These are phyloP conservation scores for Kryptolebias ocellatus DNA, from an alignment of 2,797 vertebrate genomes.

Conservation along the genomic window DNA sequence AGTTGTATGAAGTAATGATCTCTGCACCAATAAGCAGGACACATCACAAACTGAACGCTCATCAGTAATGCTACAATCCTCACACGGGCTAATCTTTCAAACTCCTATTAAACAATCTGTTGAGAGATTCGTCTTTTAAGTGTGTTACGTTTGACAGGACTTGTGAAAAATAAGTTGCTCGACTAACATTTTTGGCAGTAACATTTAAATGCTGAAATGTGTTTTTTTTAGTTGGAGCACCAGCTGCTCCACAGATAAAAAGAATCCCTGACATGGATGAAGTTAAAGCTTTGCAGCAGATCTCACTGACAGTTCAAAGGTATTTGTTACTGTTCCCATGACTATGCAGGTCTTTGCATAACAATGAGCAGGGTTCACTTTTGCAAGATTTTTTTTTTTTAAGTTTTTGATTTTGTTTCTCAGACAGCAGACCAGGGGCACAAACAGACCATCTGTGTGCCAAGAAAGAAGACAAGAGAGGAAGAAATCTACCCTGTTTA, in stretches of 20 bases:
- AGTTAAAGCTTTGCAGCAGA: constrained; percentile 14
- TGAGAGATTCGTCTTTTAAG: constrained; percentile 24
- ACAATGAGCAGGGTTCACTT: constrained; percentile 8
- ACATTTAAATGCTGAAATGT: constrained; percentile 11
- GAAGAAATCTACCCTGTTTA: constrained; percentile 53
- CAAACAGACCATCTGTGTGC: constrained; percentile 37
- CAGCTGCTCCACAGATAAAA: constrained; percentile 14
- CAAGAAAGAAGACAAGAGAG: constrained; percentile 12
- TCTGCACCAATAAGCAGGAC: constrained; percentile 17
- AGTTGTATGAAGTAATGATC: constrained; percentile 9
- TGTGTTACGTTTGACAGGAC: constrained; percentile 15
- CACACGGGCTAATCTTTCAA: constrained; percentile 19
- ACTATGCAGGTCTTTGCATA: constrained; percentile 26
- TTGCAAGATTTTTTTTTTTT: not conserved
- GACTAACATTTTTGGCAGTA: constrained; percentile 16
- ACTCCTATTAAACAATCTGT: constrained; percentile 21
- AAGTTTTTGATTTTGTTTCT: constrained; percentile 20
- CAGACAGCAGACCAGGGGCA: constrained; percentile 17
- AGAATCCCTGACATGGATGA: not conserved
- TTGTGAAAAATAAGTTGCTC: constrained; percentile 19
- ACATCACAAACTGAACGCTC: constrained; percentile 17
- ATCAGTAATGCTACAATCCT: constrained; percentile 44
- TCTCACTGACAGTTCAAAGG: constrained; percentile 19
- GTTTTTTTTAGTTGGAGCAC: not conserved
- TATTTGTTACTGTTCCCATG: constrained; percentile 26